These are phyloP conservation scores for Liolophura sinensis DNA, from an alignment of 1,140 invertebrate genomes.

Conservation along the genomic window DNA sequence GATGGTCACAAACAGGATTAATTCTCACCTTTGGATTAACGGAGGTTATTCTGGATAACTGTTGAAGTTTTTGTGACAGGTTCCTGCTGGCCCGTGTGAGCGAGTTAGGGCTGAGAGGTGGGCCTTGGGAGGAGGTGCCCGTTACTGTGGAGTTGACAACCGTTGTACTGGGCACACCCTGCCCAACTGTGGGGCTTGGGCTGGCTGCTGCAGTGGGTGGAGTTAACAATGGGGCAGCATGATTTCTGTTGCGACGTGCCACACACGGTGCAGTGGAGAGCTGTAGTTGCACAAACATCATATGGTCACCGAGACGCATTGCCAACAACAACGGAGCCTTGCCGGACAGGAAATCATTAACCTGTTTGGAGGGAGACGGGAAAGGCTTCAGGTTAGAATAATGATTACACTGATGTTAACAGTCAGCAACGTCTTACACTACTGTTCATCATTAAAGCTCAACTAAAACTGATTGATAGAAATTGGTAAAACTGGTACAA, in stretches of 20 bases:
- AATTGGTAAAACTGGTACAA: too few relatives aligned
- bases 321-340: conserved; percentile 91
- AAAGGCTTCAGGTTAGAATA: neutral
- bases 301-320: conserved; percentile 92
- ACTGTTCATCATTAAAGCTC: too few relatives aligned
- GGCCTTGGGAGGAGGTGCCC: conserved; percentile 19
- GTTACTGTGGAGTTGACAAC: neutral
- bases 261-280: conserved; percentile 77
- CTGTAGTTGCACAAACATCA: conserved; percentile 95
- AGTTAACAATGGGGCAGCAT: conserved; percentile 19
- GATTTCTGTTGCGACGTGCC: conserved; percentile 16
- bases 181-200: conserved; percentile 27
- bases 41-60: conserved; percentile 69
- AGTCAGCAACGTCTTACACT: too few relatives aligned
- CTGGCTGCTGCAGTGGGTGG: conserved; percentile 7
- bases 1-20: neutral
- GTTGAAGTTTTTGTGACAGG: conserved; percentile 86
- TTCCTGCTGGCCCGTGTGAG: conserved; percentile 87
- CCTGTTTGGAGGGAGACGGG: conserved; percentile 65
- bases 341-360: conserved; percentile 92
- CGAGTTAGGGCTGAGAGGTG: conserved; percentile 60
- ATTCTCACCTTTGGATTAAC: conserved; percentile 6
- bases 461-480: too few relatives aligned
- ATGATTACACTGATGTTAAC: too few relatives aligned
- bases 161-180: too few relatives aligned